Evolutionary conservation across 2,888 invertebrate species (phyloP), one percentile per base, ranked within the genome.

Genomic region (Gymnosoma rotundatum): DNA sequence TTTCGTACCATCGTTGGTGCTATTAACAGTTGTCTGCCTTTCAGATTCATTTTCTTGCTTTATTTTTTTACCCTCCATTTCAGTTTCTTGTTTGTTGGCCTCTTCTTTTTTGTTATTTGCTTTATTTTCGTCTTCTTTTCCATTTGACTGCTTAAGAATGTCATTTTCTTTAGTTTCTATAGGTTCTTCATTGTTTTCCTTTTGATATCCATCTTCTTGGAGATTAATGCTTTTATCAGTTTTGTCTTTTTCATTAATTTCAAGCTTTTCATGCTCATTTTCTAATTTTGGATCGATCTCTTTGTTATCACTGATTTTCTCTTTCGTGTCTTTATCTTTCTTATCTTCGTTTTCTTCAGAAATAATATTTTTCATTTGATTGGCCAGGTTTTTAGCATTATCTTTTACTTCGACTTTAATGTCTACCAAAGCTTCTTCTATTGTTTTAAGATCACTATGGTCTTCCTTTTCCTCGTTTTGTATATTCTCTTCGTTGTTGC

Each of bases 401-500:
- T 84, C 84, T 56, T 78, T 84, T 0, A 84, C 54, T 54, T 84
- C 81, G 1, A 81, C 70, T 10, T 78, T 78, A 0, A 84, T 78
- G 38, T 54, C 64, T n/a, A 25, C 21, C n/a, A 84, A 66, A 21
- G 87, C 74, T 16, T 87, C 82, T 64, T 83, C 85, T 36, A 83
- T 32, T 0, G 75, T 66, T 64, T 82, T 82, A 9, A 25, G 25
- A 21, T 80, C 61, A 58, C 86, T 70, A 32, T 81, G 18, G 18
- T 75, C 67, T 7, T 48, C 20, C 14, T 7, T 18, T 64, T 60
- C 50, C 16, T 61, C n/a, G 4, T 38, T 45, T 18, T 73, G 56
- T 54, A 79, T 80, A 60, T 72, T 83, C 83, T 81, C 36, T 87
- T 89, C 85, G 25, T 83, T 16, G 8, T 0, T 4, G 3, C 20